These are phyloP conservation scores for Pangasius djambal DNA, from an alignment of 2,797 vertebrate species.

Conservation along the genomic window DNA sequence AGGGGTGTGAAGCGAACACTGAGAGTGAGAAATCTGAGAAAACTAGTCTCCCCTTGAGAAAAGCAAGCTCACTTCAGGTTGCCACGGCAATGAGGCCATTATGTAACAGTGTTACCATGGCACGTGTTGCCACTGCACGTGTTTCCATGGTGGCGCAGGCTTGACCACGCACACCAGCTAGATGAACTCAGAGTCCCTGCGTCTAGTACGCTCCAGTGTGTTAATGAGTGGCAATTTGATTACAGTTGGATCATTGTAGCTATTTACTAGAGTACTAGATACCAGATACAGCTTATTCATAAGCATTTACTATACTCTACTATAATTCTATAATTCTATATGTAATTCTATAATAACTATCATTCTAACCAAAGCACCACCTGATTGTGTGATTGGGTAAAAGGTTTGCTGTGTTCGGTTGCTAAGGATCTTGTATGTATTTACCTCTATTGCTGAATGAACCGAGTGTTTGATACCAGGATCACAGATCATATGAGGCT, in stretches of 20 bases:
- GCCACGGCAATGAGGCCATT: conserved; percentile 75
- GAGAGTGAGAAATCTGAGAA: conserved; percentile 68
- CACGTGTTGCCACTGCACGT: conserved; percentile 83
- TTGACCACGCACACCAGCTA: conserved; percentile 76
- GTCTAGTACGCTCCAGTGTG: conserved; percentile 12
- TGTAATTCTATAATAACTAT: background rate
- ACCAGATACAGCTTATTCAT: background rate
- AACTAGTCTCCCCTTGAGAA: conserved; percentile 75
- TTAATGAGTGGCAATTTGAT: conserved; percentile 7
- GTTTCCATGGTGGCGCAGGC: conserved; percentile 74
- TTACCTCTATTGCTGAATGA: background rate
- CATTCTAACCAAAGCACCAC: background rate
- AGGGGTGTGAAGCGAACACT: conserved; percentile 88
- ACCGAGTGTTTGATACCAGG: background rate
- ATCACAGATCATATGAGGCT: background rate
- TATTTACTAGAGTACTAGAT: background rate
- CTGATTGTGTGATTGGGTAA: background rate
- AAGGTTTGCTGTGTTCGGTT: background rate
- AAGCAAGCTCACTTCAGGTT: conserved; percentile 78
- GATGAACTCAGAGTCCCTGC: conserved; percentile 11
- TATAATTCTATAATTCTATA: background rate
- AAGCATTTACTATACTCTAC: background rate
- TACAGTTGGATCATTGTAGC: background rate
- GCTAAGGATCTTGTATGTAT: background rate
- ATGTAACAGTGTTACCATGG: conserved; percentile 83